phyloP scores from a whole-genome alignment of 2,113 vertebrate species.

The Acanthochromis polyacanthus region DNA sequence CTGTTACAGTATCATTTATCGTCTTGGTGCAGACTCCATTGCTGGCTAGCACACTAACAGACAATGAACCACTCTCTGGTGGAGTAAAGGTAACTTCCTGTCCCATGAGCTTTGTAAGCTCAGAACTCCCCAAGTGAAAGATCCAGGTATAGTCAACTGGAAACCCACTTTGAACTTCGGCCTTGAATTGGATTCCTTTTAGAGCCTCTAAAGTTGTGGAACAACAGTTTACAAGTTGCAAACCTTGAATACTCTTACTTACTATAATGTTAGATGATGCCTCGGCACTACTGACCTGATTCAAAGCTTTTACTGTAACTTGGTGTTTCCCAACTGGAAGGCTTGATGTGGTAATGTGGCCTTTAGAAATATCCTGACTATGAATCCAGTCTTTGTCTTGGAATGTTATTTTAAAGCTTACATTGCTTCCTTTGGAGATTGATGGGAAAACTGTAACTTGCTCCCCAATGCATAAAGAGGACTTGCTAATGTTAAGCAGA shows the following conservation, averaged over 20 bases:
- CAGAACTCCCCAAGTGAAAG: slow-evolving; percentile 69
- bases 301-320: slow-evolving; percentile 75
- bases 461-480: slow-evolving; percentile 65
- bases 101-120: slow-evolving; percentile 53
- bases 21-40: slow-evolving; percentile 76
- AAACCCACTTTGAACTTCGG: slow-evolving; percentile 60
- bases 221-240: slow-evolving; percentile 77
- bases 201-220: slow-evolving; percentile 66
- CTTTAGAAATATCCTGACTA: slow-evolving; percentile 31
- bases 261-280: slow-evolving; percentile 66
- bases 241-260: slow-evolving; percentile 71
- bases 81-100: slow-evolving; percentile 78
- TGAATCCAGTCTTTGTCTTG: slow-evolving; percentile 50
- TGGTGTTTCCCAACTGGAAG: slow-evolving; percentile 72
- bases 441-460: slow-evolving; percentile 68
- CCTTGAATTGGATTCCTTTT: slow-evolving; percentile 68
- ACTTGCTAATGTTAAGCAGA: slow-evolving; percentile 62
- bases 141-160: slow-evolving; percentile 78
- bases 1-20: slow-evolving; percentile 47
- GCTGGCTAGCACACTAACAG: slow-evolving; percentile 72
- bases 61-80: slow-evolving; percentile 70
- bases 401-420: slow-evolving; percentile 75
- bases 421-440: slow-evolving; percentile 77
- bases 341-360: slow-evolving; percentile 59
- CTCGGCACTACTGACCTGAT: slow-evolving; percentile 74